These are phyloP conservation scores for Pemphredon lugubris DNA, from an alignment of 2,888 invertebrate genomes.

Conservation along the genomic window DNA sequence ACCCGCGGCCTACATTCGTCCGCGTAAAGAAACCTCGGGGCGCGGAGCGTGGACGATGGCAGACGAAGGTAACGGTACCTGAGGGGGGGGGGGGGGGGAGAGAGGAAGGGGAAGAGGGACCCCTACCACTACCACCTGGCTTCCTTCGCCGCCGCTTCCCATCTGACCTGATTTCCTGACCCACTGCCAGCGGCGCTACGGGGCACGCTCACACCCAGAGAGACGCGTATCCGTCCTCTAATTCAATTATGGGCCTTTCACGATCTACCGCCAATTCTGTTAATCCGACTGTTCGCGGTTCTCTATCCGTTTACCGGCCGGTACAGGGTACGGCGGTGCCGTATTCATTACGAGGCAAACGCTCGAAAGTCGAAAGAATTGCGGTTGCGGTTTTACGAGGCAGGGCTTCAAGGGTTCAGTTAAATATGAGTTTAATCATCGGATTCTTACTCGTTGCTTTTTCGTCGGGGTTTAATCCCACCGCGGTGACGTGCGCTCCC, in stretches of 20 bases:
- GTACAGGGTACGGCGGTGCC: slow-evolving; percentile 34
- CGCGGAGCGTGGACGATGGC: slow-evolving; percentile 39
- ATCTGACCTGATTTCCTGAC: slow-evolving; percentile 69
- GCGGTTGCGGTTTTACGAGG: slow-evolving; percentile 14
- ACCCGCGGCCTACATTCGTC: slow-evolving; percentile 34
- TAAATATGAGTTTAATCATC: too few relatives aligned
- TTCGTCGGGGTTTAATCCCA: too few relatives aligned
- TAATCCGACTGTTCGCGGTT: slow-evolving; percentile 15
- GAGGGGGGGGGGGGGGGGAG: too few relatives aligned
- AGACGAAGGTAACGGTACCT: slow-evolving; percentile 63
- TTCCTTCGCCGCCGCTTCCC: slow-evolving; percentile 35
- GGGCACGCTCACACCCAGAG: not conserved
- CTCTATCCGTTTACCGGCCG: slow-evolving; percentile 9
- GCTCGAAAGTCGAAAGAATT: slow-evolving; percentile 14
- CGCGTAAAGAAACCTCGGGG: slow-evolving; percentile 45
- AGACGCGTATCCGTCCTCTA: slow-evolving; percentile 35
- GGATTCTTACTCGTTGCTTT: too few relatives aligned
- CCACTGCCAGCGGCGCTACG: slow-evolving; percentile 56
- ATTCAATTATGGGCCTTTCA: slow-evolving; percentile 54
- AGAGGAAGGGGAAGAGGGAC: too few relatives aligned
- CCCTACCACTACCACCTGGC: slow-evolving; percentile 52
- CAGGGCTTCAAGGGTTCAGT: not conserved
- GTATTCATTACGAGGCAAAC: slow-evolving; percentile 35
- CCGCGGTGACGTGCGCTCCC: too few relatives aligned
- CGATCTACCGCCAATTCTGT: slow-evolving; percentile 39